A percentile compares a stretch with the other conserved stretches of the same genome.
These are phyloP conservation scores for Enteromius treurensis DNA, from an alignment of 2,797 vertebrate genomes.

Conservation along the genomic window DNA sequence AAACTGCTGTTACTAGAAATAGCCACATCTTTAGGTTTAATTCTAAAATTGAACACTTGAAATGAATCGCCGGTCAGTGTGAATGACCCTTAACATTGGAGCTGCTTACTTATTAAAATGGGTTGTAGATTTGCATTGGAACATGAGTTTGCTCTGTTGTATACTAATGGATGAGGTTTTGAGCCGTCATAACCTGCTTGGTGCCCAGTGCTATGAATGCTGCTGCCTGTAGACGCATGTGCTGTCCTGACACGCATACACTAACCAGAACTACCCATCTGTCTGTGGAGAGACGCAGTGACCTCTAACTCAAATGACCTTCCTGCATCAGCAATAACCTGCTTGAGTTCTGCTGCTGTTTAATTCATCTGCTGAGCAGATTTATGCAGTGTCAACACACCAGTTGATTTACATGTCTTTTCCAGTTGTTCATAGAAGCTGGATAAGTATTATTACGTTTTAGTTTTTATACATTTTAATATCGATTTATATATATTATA, in stretches of 20 bases:
- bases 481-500: not conserved
- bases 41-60: not conserved
- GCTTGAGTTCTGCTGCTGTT: not conserved
- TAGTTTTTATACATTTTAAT: not conserved
- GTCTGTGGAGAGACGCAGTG: constrained; percentile 31
- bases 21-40: not conserved
- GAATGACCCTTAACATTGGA: not conserved
- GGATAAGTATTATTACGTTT: not conserved
- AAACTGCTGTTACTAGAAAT: not conserved
- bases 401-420: not conserved
- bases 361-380: constrained; percentile 8
- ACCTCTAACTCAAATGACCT: constrained; percentile 12
- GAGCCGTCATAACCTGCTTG: constrained; percentile 84
- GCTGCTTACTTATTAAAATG: not conserved
- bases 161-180: not conserved
- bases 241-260: constrained; percentile 58
- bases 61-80: not conserved
- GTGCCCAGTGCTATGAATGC: constrained; percentile 70
- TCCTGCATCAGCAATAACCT: constrained; percentile 8
- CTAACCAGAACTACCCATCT: constrained; percentile 57
- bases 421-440: not conserved
- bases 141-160: not conserved
- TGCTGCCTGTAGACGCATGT: constrained; percentile 66
- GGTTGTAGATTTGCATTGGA: not conserved
- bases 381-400: not conserved